Evolutionary conservation across 2,797 vertebrate genomes (phyloP), one percentile per base, ranked within the genome.

Genomic region (Nyctibius grandis): DNA sequence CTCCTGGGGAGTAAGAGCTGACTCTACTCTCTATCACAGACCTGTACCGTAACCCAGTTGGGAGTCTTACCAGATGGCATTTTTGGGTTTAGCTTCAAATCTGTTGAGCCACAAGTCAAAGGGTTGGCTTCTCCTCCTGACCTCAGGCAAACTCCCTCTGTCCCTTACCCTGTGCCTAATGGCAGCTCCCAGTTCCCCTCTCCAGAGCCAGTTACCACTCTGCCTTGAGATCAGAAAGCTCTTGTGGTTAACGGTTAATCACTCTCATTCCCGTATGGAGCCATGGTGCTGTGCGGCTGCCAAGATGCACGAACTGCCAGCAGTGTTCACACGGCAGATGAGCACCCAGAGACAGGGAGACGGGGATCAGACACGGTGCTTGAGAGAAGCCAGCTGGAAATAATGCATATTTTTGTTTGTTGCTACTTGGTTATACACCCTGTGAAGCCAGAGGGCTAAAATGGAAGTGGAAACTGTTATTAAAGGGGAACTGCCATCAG

Each of bases 161-260:
- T 31, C 74, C 89, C 53, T 57, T 33, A 34, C 53, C 53, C 38
- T 2, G 2, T 38, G 51, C 67, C 53, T 38, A 48, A 0, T 9
- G 0, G 0, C 0, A 0, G 69, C 83, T 91, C 63, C 67, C 47
- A 23, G 31, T 61, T 93, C 60, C 44, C 85, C 63, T 29, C 78
- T 89, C 73, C 42, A 60, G 44, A 92, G 68, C 51, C 72, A 60
- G 77, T 70, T 51, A 70, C 56, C 5, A 8, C 47, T 51, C 36
- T 83, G 82, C 82, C 65, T 76, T 50, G 72, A 75, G 88, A 92
- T 63, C 82, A 88, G 93, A 75, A 74, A 92, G 54, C 54, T 68
- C 84, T 73, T 54, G 88, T 76, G 89, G 72, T 91, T 96, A 87
- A 63, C 29, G 4, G 85, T 89, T 93, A 89, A 92, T 93, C 38